Conservation (phyloP, 2,888 invertebrate species). For the Ophion slaviceki region DNA sequence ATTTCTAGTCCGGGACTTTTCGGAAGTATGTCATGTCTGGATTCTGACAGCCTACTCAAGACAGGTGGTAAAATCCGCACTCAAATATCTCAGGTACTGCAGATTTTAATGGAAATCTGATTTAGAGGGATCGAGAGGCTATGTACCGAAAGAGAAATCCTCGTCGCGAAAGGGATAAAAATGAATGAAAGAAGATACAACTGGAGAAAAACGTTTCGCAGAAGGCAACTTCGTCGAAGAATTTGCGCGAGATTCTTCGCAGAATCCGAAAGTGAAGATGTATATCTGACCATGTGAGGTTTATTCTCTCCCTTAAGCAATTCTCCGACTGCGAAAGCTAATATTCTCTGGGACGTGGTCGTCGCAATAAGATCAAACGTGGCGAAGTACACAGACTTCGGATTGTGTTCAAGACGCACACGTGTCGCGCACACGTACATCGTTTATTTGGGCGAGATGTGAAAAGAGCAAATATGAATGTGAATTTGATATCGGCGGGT, state of each 20-base stretch:
- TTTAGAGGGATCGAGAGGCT: neutral
- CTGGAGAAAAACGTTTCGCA: slow-evolving; percentile 21
- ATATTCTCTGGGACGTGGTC: slow-evolving; percentile 26
- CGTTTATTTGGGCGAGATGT: slow-evolving; percentile 42
- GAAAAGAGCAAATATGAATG: slow-evolving; percentile 40
- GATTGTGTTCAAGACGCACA: neutral
- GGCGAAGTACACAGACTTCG: neutral
- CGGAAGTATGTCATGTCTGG: neutral
- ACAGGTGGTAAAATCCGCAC: neutral
- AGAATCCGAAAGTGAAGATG: neutral
- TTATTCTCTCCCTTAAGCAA: slow-evolving; percentile 32
- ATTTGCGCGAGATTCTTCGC: slow-evolving; percentile 32
- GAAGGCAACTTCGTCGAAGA: slow-evolving; percentile 2
- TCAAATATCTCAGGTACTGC: neutral
- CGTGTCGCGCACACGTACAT: neutral
- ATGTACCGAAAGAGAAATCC: neutral
- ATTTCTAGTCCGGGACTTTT: neutral
- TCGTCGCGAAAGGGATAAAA: neutral
- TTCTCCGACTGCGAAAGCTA: slow-evolving; percentile 34
- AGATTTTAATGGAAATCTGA: neutral
- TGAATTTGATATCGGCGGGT: slow-evolving; percentile 46
- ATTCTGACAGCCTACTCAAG: neutral
- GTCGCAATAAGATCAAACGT: slow-evolving; percentile 47
- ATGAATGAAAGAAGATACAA: slow-evolving; percentile 13
- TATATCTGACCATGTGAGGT: slow-evolving; percentile 1